Conservation (phyloP, 2,797 vertebrate genomes). For the Alca torda region DNA sequence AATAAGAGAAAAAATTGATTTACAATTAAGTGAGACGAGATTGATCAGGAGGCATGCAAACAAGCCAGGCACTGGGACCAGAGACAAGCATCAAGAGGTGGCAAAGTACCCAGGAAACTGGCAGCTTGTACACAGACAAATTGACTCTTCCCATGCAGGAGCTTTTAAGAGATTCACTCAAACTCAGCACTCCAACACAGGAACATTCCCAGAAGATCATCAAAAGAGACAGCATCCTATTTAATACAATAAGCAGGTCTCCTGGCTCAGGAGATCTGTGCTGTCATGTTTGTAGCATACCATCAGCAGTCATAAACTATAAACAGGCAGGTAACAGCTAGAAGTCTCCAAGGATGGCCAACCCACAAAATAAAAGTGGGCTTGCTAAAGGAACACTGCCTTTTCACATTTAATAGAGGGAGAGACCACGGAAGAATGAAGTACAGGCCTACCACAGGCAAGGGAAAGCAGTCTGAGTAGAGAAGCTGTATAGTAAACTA, state of each 20-base stretch:
- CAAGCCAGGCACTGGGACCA: neutral
- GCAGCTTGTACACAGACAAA: neutral
- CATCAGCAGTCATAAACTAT: neutral
- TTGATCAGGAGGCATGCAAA: neutral
- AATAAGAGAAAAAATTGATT: neutral
- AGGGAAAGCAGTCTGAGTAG: accelerated
- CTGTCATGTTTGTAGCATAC: neutral
- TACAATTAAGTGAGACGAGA: neutral
- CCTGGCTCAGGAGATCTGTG: neutral
- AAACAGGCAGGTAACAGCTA: neutral
- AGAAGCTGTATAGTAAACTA: neutral
- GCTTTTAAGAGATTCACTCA: neutral
- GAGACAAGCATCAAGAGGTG: neutral
- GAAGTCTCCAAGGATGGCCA: neutral
- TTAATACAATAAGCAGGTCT: neutral
- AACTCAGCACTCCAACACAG: neutral
- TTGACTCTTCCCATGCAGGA: neutral
- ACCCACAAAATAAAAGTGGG: neutral
- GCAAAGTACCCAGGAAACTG: neutral
- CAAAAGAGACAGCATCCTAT: neutral
- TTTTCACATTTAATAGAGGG: neutral
- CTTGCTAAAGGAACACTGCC: neutral
- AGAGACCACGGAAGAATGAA: neutral
- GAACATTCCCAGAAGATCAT: neutral
- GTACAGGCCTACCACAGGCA: neutral